Evolutionary conservation across 2,797 vertebrate genomes (phyloP).

Genomic region (Galago senegalensis): DNA sequence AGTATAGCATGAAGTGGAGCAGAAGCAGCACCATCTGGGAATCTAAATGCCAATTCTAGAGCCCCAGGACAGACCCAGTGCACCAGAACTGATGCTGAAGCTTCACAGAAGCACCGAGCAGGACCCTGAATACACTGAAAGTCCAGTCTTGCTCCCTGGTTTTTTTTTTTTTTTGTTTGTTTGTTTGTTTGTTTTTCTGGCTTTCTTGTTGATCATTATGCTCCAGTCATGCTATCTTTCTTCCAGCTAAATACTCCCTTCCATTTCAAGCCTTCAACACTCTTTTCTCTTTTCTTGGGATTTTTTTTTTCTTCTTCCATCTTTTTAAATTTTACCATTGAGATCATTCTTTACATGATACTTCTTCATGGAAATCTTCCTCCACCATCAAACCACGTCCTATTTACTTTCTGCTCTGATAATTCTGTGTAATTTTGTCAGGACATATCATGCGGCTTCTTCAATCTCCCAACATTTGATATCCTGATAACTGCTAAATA

Average conservation of each 20-base stretch:
- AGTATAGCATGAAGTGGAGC: background rate
- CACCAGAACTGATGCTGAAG: background rate
- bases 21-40: background rate
- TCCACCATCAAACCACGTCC: background rate
- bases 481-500: background rate
- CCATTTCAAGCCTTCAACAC: background rate
- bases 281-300: background rate
- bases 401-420: background rate
- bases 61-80: background rate
- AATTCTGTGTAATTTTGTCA: background rate
- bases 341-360: background rate
- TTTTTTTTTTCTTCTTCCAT: background rate
- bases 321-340: background rate
- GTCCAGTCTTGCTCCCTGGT: background rate
- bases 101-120: background rate
- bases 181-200: background rate
- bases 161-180: background rate
- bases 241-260: background rate
- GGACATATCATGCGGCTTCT: background rate
- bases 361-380: background rate
- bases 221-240: background rate
- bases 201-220: background rate
- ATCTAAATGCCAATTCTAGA: background rate
- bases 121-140: background rate
- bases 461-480: background rate